Evolutionary conservation across 2,797 vertebrate genomes (phyloP).

Genomic region (Pseudochromis fuscus): DNA sequence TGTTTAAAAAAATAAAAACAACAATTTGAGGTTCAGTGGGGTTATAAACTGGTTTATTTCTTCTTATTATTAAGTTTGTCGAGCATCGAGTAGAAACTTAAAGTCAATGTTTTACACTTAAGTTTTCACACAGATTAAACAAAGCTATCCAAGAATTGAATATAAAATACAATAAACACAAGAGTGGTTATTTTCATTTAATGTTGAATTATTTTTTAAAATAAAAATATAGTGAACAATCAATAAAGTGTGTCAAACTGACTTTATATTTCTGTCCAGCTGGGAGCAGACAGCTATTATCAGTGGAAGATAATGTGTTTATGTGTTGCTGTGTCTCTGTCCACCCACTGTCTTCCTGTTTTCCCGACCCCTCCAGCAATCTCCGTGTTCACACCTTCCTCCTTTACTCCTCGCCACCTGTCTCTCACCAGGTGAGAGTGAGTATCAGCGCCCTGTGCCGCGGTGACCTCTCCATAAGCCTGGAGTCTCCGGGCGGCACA

Average conservation of each 20-base stretch:
- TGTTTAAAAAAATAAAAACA: neutral
- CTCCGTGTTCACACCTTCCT: conserved; percentile 20
- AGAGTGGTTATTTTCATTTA: too few species aligned
- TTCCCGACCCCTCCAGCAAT: neutral
- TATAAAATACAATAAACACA: too few species aligned
- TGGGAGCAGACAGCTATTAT: neutral
- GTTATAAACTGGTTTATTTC: neutral
- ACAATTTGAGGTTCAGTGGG: neutral
- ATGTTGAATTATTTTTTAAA: neutral
- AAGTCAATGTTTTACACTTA: neutral
- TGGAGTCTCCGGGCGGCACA: conserved; percentile 73
- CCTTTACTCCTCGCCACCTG: conserved; percentile 25
- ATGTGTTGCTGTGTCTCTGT: neutral
- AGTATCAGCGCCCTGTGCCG: conserved; percentile 75
- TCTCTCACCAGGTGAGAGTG: conserved; percentile 72
- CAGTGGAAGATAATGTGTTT: neutral
- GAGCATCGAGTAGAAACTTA: neutral
- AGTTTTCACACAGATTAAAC: too few species aligned
- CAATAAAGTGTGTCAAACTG: neutral
- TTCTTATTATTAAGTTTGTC: neutral
- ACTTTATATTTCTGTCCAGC: neutral
- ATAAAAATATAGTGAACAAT: neutral
- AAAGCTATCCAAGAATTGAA: too few species aligned
- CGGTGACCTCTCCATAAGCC: conserved; percentile 75
- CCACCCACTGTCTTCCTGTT: neutral